Base-by-base conservation (phyloP, 1,140 invertebrate species). In the Achatina immaculata region DNA sequence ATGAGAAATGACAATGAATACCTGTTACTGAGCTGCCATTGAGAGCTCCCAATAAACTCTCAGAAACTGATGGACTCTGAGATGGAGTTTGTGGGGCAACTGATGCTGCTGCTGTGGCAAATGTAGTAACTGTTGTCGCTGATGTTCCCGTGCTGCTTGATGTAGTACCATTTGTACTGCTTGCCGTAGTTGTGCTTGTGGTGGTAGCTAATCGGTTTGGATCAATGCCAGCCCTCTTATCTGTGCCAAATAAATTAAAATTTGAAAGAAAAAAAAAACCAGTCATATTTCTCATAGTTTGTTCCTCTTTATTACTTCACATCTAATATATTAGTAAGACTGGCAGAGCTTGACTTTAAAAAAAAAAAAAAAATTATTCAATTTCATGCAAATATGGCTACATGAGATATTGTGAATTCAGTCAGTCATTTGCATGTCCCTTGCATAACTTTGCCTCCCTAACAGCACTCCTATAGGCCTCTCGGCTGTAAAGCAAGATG, bases 221-320 rank as follows among this genome's bases (percentile, higher is more conserved):
- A 43, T 73, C 72, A 36, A 43, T 79, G 16, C 78, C 82, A 65
- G 86, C 85, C 83, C 86, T 89, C 83, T 90, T 90, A 78, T 88
- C 89, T 90, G 71, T n/a, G 34, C 34, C 21, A 76, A 36, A 19
- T 1, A 31, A 31, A 75, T 38, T 38, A 62, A 6, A 48, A 21
- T 6, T 7, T 11, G n/a, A 21, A 81, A 68, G 19, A 48, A n/a
- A n/a, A n/a, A n/a, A n/a, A n/a, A n/a, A n/a, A n/a, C n/a, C n/a
- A n/a, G n/a, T n/a, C n/a, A n/a, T n/a, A n/a, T n/a, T n/a, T n/a
- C n/a, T n/a, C n/a, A n/a, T n/a, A n/a, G n/a, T n/a, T n/a, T n/a
- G n/a, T n/a, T n/a, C n/a, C n/a, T n/a, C n/a, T n/a, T n/a, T n/a
- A n/a, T n/a, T n/a, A n/a, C n/a, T n/a, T n/a, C n/a, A n/a, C n/a